Conservation (phyloP, 2,888 invertebrate genomes). For the Amitus sp. region DNA sequence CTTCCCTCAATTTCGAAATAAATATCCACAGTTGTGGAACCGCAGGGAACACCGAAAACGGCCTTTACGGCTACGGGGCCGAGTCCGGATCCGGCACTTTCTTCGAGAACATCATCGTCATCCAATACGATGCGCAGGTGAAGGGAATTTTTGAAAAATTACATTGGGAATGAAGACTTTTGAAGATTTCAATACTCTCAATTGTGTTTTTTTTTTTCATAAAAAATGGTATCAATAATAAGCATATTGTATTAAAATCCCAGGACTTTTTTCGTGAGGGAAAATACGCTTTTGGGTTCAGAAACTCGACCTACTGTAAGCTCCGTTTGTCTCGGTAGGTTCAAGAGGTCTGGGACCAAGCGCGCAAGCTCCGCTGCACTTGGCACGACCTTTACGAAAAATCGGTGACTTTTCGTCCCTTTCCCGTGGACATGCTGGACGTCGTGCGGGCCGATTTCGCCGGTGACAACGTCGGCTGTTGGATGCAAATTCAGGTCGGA, state of each 20-base stretch:
- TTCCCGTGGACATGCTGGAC: slow-evolving; percentile 95
- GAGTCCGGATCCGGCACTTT: slow-evolving; percentile 91
- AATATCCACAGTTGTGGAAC: slow-evolving; percentile 93
- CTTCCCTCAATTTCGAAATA: slow-evolving; percentile 90
- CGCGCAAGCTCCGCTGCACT: slow-evolving; percentile 89
- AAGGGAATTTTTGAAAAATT: too few relatives aligned
- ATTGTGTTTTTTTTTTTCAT: too few relatives aligned
- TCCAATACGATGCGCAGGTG: slow-evolving; percentile 90
- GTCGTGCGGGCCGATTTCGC: slow-evolving; percentile 95
- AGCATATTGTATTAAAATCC: too few relatives aligned
- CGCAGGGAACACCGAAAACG: slow-evolving; percentile 90
- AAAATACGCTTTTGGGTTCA: too few relatives aligned
- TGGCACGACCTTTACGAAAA: slow-evolving; percentile 98
- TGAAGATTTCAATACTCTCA: too few relatives aligned
- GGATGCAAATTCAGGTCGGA: slow-evolving; percentile 97
- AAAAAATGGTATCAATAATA: too few relatives aligned
- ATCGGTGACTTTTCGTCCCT: slow-evolving; percentile 92
- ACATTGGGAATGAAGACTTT: too few relatives aligned
- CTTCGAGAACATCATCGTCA: slow-evolving; percentile 93
- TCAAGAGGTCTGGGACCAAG: slow-evolving; percentile 96
- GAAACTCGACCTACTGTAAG: too few relatives aligned
- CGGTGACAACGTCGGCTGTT: slow-evolving; percentile 94
- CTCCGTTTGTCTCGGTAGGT: slow-evolving; percentile 69
- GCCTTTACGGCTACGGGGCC: slow-evolving; percentile 86
- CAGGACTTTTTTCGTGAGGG: too few relatives aligned